These are phyloP conservation scores for Chlamydotis undulata DNA, from an alignment of 2,113 vertebrate genomes.

Conservation along the genomic window DNA sequence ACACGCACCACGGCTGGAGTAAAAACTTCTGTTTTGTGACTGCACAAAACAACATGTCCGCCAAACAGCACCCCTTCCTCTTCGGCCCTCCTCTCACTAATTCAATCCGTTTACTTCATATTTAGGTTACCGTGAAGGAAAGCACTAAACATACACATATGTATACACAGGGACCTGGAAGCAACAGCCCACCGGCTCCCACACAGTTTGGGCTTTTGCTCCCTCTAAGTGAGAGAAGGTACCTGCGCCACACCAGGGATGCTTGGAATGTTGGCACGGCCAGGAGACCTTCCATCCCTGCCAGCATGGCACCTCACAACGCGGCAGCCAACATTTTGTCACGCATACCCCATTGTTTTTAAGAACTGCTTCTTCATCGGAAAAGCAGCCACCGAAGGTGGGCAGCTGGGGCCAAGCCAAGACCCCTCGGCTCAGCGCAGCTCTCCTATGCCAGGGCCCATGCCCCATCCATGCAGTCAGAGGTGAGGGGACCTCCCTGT, in stretches of 20 bases:
- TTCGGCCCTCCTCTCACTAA: neutral
- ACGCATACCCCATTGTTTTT: accelerated
- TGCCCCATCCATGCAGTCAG: accelerated
- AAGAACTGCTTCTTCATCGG: too few relatives aligned
- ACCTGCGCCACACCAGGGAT: accelerated
- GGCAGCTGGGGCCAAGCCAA: neutral
- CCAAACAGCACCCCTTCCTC: neutral
- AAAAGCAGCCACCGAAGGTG: neutral
- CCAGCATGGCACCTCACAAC: too few relatives aligned
- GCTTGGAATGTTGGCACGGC: accelerated
- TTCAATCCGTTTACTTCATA: neutral
- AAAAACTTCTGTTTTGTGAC: neutral
- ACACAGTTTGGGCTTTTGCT: neutral
- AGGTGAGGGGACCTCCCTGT: neutral
- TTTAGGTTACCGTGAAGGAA: neutral
- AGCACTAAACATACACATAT: accelerated
- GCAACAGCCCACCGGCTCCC: neutral
- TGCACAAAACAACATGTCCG: accelerated
- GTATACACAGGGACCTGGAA: neutral
- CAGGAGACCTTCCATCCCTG: neutral
- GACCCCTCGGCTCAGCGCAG: accelerated
- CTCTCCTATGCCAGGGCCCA: too few relatives aligned
- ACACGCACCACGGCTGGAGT: too few relatives aligned
- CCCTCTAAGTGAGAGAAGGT: accelerated
- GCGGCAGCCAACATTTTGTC: neutral